These are phyloP conservation scores for Chloroceryle inda DNA, from an alignment of 2,797 vertebrate species.

Conservation along the genomic window DNA sequence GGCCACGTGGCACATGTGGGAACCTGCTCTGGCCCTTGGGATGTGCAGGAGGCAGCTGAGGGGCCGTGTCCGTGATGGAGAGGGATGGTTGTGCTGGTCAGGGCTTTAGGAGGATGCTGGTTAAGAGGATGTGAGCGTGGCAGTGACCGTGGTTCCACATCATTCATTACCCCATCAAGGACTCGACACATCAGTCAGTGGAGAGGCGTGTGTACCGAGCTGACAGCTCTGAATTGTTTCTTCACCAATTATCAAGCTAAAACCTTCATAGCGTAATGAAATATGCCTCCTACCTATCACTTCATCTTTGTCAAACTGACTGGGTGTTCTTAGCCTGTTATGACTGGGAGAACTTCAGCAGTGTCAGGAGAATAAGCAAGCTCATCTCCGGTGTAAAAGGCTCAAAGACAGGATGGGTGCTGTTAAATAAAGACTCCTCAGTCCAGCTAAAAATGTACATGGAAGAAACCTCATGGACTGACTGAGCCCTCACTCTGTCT, in stretches of 20 bases:
- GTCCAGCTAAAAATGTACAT: neutral
- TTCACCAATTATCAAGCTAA: constrained; percentile 59
- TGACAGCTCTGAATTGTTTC: constrained; percentile 75
- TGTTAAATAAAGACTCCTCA: neutral
- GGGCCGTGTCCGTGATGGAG: rapidly evolving
- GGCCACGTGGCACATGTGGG: rapidly evolving
- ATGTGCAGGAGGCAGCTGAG: neutral
- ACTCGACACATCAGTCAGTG: constrained; percentile 53
- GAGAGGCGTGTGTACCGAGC: constrained; percentile 13
- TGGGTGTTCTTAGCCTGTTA: constrained; percentile 26
- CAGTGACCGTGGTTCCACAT: neutral
- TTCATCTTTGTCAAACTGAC: constrained; percentile 68
- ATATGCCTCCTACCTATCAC: constrained; percentile 70
- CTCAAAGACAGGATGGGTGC: neutral
- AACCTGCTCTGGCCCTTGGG: neutral
- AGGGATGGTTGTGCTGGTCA: rapidly evolving
- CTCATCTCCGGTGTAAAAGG: constrained; percentile 13
- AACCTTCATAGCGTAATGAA: constrained; percentile 66
- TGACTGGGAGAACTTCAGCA: constrained; percentile 26
- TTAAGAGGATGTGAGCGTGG: rapidly evolving
- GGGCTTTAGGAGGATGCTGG: neutral
- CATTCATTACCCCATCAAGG: constrained; percentile 25
- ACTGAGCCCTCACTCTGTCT: neutral
- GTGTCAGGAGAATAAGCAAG: constrained; percentile 35
- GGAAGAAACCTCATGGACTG: rapidly evolving